Evolutionary conservation across 2,113 vertebrate genomes (phyloP).

Genomic region (Mionectes macconnelli): DNA sequence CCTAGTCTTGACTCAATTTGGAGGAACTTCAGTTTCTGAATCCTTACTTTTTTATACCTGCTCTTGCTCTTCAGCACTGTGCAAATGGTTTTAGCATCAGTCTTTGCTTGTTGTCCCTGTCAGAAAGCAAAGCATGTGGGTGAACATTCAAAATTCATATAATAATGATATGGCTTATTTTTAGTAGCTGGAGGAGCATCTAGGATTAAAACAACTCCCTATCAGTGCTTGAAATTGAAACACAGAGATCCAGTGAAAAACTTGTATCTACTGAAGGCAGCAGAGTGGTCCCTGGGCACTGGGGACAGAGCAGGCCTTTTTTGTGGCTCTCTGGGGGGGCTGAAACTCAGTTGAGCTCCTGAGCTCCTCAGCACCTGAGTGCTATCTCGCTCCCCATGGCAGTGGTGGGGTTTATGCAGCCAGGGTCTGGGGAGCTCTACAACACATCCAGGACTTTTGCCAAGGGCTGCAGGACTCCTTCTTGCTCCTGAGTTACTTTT

Average conservation of each 20-base stretch:
- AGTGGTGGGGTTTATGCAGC: not conserved
- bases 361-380: not conserved
- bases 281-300: not conserved
- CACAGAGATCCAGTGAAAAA: not conserved
- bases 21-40: not conserved
- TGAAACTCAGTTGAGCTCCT: not conserved
- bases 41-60: not conserved
- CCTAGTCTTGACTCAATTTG: not conserved
- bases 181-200: not conserved
- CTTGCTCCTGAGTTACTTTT: not conserved
- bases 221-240: not conserved
- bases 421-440: not conserved
- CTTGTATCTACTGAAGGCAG: not conserved
- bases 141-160: not conserved
- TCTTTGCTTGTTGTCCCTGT: not conserved
- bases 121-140: not conserved
- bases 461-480: not conserved
- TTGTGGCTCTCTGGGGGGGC: not conserved
- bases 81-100: not conserved
- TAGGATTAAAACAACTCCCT: not conserved
- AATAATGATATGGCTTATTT: not conserved
- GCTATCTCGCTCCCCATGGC: not conserved
- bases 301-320: not conserved
- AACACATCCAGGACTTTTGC: not conserved
- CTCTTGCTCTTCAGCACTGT: not conserved